Base-by-base conservation (phyloP, 2,888 invertebrate species). In the Drosophila meridionalis region DNA sequence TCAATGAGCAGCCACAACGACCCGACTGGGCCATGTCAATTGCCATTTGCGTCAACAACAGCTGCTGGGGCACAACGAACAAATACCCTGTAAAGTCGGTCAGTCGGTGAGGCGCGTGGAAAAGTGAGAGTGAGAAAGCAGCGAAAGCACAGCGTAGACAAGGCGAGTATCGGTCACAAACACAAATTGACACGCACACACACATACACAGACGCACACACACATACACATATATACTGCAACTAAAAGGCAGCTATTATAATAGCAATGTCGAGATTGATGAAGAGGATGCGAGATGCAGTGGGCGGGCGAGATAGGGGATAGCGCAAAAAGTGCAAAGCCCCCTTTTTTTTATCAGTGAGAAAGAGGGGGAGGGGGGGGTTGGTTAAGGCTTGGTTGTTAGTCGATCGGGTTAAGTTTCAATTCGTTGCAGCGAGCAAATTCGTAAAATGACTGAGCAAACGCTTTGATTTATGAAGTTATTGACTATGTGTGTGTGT, bases 381-480 rank as follows among this genome's bases (percentile, higher is more conserved):
- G n/a, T 20, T 20, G 20, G 20, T 20, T 20, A 20, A 1, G 42
- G 53, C 32, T 34, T 53, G 60, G 56, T 52, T 43, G 47, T 38
- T 48, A 48, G 60, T 32, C 38, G 58, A 62, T 72, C 59, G 70
- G 76, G 80, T 59, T 70, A 70, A 76, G 67, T 76, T 76, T 80
- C 72, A 72, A 68, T 76, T 65, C 68, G 79, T 47, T 75, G 83
- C 83, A 71, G 82, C 90, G 87, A 89, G 84, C 90, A 85, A 85
- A 85, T 85, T 85, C 90, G 77, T 78, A 86, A 84, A 86, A 88
- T 88, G 88, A 84, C 90, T 85, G 90, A 85, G 90, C 88, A 88
- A 90, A 86, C 90, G 83, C 90, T 87, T 85, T 85, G 85, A 85
- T 85, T 86, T 90, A 86, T 86, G 88, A 86, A 86, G 86, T 90